A percentile compares a stretch with the other conserved stretches of the same genome.
These are phyloP conservation scores for Leptodactylus fuscus DNA, from an alignment of 2,113 vertebrate genomes.

Conservation along the genomic window DNA sequence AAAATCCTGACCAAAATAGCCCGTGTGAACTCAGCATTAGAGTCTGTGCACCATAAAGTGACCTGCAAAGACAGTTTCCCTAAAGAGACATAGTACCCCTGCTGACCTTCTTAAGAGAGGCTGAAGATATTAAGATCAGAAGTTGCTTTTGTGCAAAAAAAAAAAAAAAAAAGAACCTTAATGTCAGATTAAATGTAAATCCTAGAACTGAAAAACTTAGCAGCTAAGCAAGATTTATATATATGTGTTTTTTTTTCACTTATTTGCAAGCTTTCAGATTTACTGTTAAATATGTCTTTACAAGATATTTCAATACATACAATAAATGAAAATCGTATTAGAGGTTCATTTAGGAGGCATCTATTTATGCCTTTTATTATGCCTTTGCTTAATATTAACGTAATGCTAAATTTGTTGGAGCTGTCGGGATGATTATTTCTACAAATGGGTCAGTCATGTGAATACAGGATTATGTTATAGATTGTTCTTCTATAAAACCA, in stretches of 20 bases:
- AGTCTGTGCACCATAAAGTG: too few relatives aligned
- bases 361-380: not conserved
- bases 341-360: not conserved
- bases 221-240: not conserved
- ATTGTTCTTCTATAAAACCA: too few relatives aligned
- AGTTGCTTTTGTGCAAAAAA: too few relatives aligned
- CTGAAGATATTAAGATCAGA: too few relatives aligned
- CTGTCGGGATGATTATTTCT: not conserved
- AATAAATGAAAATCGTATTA: not conserved
- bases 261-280: not conserved
- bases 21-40: too few relatives aligned
- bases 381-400: not conserved
- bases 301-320: not conserved
- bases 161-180: not conserved
- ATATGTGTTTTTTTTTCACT: not conserved
- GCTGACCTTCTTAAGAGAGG: too few relatives aligned
- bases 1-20: too few relatives aligned
- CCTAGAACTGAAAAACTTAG: not conserved
- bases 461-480: not conserved
- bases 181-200: not conserved
- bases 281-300: not conserved
- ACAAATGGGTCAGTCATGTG: not conserved
- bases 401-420: not conserved
- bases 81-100: too few relatives aligned
- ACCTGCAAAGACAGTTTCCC: too few relatives aligned